Conservation (phyloP, 2,113 vertebrate species). For the Epinephelus moara region DNA sequence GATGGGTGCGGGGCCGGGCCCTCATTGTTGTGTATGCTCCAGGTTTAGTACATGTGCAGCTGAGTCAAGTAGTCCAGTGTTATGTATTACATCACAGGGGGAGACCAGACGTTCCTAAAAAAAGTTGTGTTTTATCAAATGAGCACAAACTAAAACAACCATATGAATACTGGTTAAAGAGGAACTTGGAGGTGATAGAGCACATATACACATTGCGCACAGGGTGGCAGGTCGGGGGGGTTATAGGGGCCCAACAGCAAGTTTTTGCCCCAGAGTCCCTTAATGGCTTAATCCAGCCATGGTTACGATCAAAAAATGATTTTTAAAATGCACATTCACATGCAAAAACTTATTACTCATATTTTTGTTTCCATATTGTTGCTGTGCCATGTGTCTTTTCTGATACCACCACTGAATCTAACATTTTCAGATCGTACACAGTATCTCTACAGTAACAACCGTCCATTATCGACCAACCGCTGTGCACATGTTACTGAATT, state of each 20-base stretch:
- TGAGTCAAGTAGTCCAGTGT: too few species aligned
- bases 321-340: not conserved
- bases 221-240: not conserved
- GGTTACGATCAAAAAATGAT: not conserved
- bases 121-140: not conserved
- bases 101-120: not conserved
- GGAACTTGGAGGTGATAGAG: not conserved
- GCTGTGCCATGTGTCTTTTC: not conserved
- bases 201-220: too few species aligned
- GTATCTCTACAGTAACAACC: not conserved
- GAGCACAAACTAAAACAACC: not conserved
- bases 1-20: too few species aligned
- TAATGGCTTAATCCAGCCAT: not conserved
- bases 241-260: not conserved
- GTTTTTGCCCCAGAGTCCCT: too few species aligned
- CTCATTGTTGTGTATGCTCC: too few species aligned
- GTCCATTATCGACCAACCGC: not conserved
- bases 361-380: not conserved
- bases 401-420: not conserved
- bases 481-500: not conserved
- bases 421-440: not conserved
- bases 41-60: too few species aligned
- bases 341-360: not conserved
- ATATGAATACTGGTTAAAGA: not conserved
- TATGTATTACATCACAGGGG: too few species aligned